These are phyloP conservation scores for Zapus hudsonius DNA, from an alignment of 2,113 vertebrate species.

Conservation along the genomic window DNA sequence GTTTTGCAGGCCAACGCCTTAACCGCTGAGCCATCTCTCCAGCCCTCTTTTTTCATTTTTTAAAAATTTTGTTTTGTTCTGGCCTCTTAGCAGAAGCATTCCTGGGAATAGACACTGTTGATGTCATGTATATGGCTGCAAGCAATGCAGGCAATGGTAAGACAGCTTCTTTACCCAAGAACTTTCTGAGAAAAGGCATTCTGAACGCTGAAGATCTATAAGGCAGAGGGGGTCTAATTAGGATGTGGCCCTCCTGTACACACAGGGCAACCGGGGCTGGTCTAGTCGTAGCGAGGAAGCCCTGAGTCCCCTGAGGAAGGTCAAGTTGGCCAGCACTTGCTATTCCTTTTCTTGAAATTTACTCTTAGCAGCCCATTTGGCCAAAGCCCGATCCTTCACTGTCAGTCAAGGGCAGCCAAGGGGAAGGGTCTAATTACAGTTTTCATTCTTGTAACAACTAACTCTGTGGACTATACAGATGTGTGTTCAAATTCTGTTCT, in stretches of 20 bases:
- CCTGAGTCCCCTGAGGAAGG: not conserved
- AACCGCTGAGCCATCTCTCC: too few species aligned
- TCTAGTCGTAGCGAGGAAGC: conserved; percentile 49
- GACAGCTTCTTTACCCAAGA: conserved; percentile 28
- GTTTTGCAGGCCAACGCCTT: too few species aligned
- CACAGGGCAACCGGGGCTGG: conserved; percentile 11
- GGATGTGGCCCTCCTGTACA: conserved; percentile 28
- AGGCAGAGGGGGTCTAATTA: conserved; percentile 42
- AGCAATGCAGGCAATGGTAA: not conserved
- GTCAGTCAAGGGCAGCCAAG: not conserved
- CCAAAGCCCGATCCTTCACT: not conserved
- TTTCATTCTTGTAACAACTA: not conserved
- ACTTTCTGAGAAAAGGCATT: conserved; percentile 58
- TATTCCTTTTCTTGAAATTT: conserved; percentile 42
- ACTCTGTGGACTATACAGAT: not conserved
- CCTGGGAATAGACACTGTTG: not conserved
- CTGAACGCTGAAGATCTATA: conserved; percentile 52
- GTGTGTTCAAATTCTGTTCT: not conserved
- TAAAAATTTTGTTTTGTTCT: not conserved
- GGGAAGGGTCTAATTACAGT: not conserved
- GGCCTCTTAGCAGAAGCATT: not conserved
- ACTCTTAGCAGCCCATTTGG: conserved; percentile 7
- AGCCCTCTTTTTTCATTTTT: too few species aligned
- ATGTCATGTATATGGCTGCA: not conserved
- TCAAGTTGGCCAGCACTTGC: not conserved